phyloP scores from a whole-genome alignment of 2,113 vertebrate species.

The Notarius quadriscutis region DNA sequence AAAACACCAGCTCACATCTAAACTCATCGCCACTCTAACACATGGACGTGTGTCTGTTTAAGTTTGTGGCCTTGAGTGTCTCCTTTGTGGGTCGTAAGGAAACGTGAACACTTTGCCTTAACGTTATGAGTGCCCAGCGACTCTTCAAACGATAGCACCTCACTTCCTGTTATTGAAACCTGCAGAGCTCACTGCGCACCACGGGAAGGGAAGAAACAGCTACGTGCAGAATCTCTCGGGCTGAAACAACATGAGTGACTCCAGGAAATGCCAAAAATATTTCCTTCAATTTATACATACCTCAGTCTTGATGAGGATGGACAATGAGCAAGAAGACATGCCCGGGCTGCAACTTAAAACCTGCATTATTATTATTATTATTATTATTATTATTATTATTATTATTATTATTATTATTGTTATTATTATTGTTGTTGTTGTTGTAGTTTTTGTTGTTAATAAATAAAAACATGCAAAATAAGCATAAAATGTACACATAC shows the following conservation, averaged over 20 bases:
- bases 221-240: conserved; percentile 52
- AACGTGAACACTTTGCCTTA: conserved; percentile 55
- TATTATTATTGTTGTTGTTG: too few relatives aligned
- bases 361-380: background rate
- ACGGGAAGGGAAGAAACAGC: background rate
- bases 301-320: background rate
- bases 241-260: background rate
- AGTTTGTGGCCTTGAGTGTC: conserved; percentile 34
- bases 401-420: too few relatives aligned
- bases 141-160: conserved; percentile 66
- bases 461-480: background rate
- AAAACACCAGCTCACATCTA: background rate
- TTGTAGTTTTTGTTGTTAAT: too few relatives aligned
- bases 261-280: conserved; percentile 11
- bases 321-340: background rate
- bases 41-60: background rate
- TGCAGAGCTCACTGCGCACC: conserved; percentile 42
- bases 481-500: background rate
- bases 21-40: background rate
- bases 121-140: conserved; percentile 58
- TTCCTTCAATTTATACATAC: conserved; percentile 8
- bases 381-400: too few relatives aligned
- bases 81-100: conserved; percentile 65
- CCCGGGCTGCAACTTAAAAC: background rate
- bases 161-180: conserved; percentile 79